Conservation (phyloP, 2,113 vertebrate genomes). For the Onychorhynchus coronatus region DNA sequence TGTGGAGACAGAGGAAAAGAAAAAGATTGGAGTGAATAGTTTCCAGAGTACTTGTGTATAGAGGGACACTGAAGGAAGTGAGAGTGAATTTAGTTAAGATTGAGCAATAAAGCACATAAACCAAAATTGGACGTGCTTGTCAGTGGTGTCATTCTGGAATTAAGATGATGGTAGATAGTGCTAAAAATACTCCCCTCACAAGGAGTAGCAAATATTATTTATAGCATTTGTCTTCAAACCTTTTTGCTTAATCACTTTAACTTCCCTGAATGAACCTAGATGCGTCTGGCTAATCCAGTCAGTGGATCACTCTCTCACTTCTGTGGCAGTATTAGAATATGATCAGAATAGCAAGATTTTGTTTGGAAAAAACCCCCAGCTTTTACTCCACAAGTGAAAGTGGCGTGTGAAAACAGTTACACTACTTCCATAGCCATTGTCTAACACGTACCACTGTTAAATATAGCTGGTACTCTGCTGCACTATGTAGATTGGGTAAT, state of each 20-base stretch:
- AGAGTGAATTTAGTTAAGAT: not conserved
- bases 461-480: fast-evolving
- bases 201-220: not conserved
- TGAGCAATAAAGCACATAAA: not conserved
- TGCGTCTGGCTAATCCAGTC: not conserved
- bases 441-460: not conserved
- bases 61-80: not conserved
- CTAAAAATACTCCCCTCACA: not conserved
- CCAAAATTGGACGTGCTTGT: not conserved
- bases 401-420: not conserved
- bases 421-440: not conserved
- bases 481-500: not conserved
- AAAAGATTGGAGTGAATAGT: not conserved
- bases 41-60: not conserved
- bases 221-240: not conserved
- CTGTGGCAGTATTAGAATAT: not conserved
- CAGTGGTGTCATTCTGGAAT: not conserved
- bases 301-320: not conserved
- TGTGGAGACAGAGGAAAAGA: not conserved
- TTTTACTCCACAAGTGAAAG: not conserved
- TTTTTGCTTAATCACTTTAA: not conserved
- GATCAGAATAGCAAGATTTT: not conserved
- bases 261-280: not conserved
- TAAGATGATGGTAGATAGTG: not conserved
- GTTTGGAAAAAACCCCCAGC: not conserved